Evolutionary conservation across 2,888 invertebrate species (phyloP).

Genomic region (Agrotis ipsilon): DNA sequence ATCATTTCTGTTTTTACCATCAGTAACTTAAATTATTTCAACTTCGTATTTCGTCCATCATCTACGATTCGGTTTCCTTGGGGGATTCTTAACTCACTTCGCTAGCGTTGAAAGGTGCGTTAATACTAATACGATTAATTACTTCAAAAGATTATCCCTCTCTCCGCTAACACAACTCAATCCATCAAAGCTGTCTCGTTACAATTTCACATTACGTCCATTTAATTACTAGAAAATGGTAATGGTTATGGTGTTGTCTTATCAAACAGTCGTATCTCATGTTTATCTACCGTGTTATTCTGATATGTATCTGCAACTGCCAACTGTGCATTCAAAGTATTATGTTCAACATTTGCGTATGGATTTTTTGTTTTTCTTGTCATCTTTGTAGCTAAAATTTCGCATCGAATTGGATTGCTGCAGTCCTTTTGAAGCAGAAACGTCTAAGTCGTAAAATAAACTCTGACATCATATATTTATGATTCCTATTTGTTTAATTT

Average conservation of each 20-base stretch:
- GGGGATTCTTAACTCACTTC: conserved; percentile 15
- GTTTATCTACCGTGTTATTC: conserved; percentile 61
- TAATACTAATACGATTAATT: conserved; percentile 37
- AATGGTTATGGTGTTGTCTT: conserved; percentile 58
- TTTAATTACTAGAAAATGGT: conserved; percentile 57
- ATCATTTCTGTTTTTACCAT: too few relatives aligned
- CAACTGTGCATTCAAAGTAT: conserved; percentile 32
- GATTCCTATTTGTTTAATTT: not conserved
- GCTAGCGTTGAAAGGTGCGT: conserved; percentile 24
- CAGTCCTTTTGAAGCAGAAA: not conserved
- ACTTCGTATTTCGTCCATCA: not conserved
- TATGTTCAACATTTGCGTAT: conserved; percentile 15
- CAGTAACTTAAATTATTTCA: too few relatives aligned
- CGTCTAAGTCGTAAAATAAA: not conserved
- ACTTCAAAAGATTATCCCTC: conserved; percentile 41
- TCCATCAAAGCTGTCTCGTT: conserved; percentile 43
- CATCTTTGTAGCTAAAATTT: conserved; percentile 7
- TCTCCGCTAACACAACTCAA: conserved; percentile 25
- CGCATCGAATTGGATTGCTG: not conserved
- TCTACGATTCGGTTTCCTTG: not conserved
- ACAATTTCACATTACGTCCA: conserved; percentile 48
- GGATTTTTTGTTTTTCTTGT: conserved; percentile 23
- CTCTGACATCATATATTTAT: not conserved
- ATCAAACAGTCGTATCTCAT: conserved; percentile 56
- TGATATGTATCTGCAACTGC: conserved; percentile 56